Evolutionary conservation across 2,113 vertebrate species (phyloP).

Genomic region (Tragelaphus scriptus): DNA sequence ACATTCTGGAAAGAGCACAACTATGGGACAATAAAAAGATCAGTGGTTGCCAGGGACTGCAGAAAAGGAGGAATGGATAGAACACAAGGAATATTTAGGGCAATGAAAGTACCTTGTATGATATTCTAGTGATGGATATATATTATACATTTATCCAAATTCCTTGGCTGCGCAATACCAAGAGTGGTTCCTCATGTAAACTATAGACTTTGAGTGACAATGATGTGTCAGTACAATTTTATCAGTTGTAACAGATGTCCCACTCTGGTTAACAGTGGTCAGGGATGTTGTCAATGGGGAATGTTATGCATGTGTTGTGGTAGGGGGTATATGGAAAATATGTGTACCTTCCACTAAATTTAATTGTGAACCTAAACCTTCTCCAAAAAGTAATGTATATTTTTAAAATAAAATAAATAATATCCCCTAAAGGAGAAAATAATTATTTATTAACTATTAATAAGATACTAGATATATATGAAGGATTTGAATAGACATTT

Average conservation of each 20-base stretch:
- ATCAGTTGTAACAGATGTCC: background rate
- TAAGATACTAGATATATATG: constrained; percentile 45
- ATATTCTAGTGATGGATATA: background rate
- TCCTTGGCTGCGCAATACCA: background rate
- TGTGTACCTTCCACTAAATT: background rate
- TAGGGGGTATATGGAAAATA: background rate
- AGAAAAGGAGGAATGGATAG: background rate
- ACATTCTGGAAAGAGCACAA: background rate
- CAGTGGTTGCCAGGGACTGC: background rate
- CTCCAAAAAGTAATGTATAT: background rate
- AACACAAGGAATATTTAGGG: background rate
- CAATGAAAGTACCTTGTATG: background rate
- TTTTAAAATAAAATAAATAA: background rate
- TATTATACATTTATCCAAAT: background rate
- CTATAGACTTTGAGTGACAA: background rate
- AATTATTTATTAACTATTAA: constrained; percentile 68
- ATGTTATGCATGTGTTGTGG: background rate
- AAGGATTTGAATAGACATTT: background rate
- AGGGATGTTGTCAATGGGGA: background rate
- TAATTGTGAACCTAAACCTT: background rate
- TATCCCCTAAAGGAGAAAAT: background rate
- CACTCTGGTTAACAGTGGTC: background rate
- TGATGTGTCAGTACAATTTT: background rate
- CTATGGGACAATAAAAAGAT: background rate
- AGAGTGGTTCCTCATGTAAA: background rate